Evolutionary conservation across 2,113 vertebrate genomes (phyloP).

Genomic region (Sardina pilchardus): DNA sequence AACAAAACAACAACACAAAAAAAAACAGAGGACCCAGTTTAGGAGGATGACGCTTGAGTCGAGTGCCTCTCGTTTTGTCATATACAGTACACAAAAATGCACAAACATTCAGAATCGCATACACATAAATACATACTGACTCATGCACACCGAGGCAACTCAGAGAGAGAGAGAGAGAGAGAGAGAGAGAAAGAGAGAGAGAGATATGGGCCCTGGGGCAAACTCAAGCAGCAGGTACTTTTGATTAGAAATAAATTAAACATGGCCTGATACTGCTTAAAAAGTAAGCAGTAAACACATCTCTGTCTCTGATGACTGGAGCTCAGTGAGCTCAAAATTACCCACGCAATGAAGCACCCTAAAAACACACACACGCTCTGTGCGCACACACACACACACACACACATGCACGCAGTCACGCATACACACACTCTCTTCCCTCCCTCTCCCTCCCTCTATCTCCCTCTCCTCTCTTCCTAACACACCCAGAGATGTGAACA

Average conservation of each 20-base stretch:
- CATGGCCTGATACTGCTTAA: constrained; percentile 25
- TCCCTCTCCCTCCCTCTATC: not conserved
- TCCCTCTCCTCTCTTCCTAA: not conserved
- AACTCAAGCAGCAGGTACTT: constrained; percentile 12
- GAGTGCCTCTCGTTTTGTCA: not conserved
- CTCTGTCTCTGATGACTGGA: not conserved
- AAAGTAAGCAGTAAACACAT: constrained; percentile 19
- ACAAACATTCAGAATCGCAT: not conserved
- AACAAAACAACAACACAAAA: too few species aligned
- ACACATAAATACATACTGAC: not conserved
- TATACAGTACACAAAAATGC: not conserved
- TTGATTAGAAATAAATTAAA: constrained; percentile 46
- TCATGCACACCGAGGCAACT: not conserved
- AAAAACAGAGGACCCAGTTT: too few species aligned
- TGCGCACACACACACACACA: not conserved
- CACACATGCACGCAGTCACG: constrained; percentile 17
- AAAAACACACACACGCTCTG: not conserved
- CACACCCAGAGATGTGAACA: not conserved
- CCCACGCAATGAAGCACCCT: not conserved
- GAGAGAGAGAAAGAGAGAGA: not conserved
- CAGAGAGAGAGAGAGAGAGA: too few species aligned
- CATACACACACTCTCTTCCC: not conserved
- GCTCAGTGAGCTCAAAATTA: not conserved
- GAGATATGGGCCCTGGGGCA: not conserved
- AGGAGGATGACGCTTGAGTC: too few species aligned